Conservation (phyloP, 2,888 invertebrate genomes). For the Asteroscopus sphinx region DNA sequence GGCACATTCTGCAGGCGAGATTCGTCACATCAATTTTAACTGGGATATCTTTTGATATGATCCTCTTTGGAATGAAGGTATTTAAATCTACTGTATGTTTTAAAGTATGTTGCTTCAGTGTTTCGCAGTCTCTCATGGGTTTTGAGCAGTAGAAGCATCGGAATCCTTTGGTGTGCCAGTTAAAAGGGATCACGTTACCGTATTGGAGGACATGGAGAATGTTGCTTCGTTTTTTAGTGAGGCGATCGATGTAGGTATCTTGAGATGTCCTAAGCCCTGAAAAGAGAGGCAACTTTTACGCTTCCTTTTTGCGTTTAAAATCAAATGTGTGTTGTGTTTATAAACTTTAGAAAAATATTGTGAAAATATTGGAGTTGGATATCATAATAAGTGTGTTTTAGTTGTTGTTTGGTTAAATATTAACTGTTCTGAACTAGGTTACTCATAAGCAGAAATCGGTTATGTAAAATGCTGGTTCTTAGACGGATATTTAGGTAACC, state of each 20-base stretch:
- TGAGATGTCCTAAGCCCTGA: conserved; percentile 68
- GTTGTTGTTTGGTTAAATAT: too few relatives aligned
- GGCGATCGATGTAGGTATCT: conserved; percentile 69
- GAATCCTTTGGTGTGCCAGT: conserved; percentile 78
- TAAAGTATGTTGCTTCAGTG: conserved; percentile 68
- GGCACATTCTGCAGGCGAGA: conserved; percentile 72
- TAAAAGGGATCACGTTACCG: conserved; percentile 75
- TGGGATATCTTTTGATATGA: conserved; percentile 78
- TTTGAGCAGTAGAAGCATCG: conserved; percentile 79
- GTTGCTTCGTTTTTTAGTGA: conserved; percentile 70
- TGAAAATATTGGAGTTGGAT: too few relatives aligned
- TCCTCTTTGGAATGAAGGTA: conserved; percentile 66
- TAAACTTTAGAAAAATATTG: too few relatives aligned
- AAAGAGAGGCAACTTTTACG: conserved; percentile 72
- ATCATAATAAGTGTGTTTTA: too few relatives aligned
- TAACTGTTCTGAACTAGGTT: too few relatives aligned
- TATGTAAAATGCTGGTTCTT: too few relatives aligned
- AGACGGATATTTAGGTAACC: too few relatives aligned
- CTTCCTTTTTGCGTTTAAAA: conserved; percentile 34
- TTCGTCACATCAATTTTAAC: conserved; percentile 76
- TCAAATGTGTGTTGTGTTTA: too few relatives aligned
- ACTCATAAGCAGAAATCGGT: too few relatives aligned
- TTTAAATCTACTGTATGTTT: conserved; percentile 69
- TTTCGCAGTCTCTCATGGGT: conserved; percentile 69
- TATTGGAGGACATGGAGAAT: conserved; percentile 72